These are phyloP conservation scores for Thinocorus orbignyianus DNA, from an alignment of 2,113 vertebrate genomes.

Conservation along the genomic window DNA sequence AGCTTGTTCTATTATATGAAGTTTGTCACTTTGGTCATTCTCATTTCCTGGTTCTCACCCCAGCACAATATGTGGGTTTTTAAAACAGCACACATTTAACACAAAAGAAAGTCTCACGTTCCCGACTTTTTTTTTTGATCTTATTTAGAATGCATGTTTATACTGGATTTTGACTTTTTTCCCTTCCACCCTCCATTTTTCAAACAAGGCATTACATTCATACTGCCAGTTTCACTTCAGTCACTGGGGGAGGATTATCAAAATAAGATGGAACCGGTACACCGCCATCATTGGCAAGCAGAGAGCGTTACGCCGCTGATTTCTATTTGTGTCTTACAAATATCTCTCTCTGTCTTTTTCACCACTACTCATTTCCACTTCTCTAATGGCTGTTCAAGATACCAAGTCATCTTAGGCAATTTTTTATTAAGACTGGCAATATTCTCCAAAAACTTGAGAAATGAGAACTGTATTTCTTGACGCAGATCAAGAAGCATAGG, in stretches of 20 bases:
- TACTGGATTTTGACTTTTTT: neutral
- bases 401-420: neutral
- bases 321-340: neutral
- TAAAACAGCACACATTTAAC: neutral
- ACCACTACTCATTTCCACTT: neutral
- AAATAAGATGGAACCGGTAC: neutral
- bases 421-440: neutral
- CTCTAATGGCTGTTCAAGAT: neutral
- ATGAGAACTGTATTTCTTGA: neutral
- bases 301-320: neutral
- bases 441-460: neutral
- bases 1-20: neutral
- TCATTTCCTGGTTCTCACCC: conserved; percentile 23
- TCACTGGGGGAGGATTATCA: neutral
- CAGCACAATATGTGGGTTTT: neutral
- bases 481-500: neutral
- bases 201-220: neutral
- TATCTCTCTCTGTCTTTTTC: neutral
- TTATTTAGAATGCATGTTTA: neutral
- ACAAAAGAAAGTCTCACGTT: neutral
- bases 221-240: neutral
- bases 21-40: neutral
- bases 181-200: neutral
- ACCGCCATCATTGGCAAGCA: neutral
- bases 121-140: neutral